Conservation (phyloP, 23 tunicate species). For the Styela clava region DNA sequence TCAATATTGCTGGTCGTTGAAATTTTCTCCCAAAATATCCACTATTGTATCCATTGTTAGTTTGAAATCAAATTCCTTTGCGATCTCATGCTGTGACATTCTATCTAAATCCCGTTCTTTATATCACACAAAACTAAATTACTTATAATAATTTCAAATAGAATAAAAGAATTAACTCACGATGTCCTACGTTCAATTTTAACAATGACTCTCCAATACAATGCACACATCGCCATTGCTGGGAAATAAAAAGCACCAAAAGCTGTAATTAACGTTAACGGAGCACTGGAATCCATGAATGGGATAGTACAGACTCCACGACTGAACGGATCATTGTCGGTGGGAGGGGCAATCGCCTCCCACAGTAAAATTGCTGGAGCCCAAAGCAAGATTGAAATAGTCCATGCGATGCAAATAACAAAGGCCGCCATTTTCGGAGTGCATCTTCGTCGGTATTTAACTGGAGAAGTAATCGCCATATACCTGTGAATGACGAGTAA, state of each 20-base stretch:
- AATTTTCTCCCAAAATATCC: too few species aligned
- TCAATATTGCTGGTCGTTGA: too few species aligned
- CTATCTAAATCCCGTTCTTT: too few species aligned
- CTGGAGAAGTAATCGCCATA: constrained; percentile 80
- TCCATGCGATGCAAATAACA: constrained; percentile 64
- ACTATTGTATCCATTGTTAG: too few species aligned
- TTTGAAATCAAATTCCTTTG: background rate
- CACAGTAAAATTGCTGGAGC: constrained; percentile 78
- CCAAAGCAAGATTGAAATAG: constrained; percentile 83
- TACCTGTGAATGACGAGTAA: too few species aligned
- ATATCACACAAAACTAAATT: too few species aligned
- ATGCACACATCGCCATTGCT: constrained; percentile 57
- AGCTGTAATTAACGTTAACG: constrained; percentile 48
- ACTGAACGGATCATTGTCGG: background rate
- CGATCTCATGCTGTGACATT: background rate
- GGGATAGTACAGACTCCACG: constrained; percentile 64
- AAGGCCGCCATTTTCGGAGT: constrained; percentile 47
- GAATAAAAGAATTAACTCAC: constrained; percentile 9
- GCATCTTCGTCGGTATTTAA: constrained; percentile 72
- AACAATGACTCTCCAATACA: constrained; percentile 63
- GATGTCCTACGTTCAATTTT: constrained; percentile 41
- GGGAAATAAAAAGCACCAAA: constrained; percentile 75
- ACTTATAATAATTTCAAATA: too few species aligned
- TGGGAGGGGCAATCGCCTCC: constrained; percentile 35
- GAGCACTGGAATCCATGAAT: constrained; percentile 57